Conservation (phyloP, 1,140 invertebrate genomes). For the Drosophila dunni region DNA sequence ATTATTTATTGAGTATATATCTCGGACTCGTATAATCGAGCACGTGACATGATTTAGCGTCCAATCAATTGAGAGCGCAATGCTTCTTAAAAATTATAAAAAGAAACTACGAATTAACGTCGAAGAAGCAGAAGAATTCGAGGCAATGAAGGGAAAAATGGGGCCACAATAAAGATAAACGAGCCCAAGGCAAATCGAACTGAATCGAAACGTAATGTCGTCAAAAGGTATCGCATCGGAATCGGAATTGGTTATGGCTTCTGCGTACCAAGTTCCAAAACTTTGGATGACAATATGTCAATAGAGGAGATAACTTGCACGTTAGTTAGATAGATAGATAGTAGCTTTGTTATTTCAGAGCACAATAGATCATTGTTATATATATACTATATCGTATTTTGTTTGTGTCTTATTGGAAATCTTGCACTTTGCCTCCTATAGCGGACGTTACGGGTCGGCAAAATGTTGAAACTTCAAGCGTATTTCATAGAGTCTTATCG, state of each 20-base stretch:
- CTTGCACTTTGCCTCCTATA: slow-evolving; percentile 9
- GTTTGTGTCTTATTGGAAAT: neutral
- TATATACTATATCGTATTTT: neutral
- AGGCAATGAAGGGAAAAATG: slow-evolving; percentile 21
- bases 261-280: neutral
- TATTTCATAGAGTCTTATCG: slow-evolving; percentile 59
- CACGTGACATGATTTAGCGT: slow-evolving; percentile 56
- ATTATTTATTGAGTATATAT: slow-evolving; percentile 40
- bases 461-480: slow-evolving; percentile 51
- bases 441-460: slow-evolving; percentile 23
- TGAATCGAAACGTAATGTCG: neutral
- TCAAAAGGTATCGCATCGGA: slow-evolving; percentile 1
- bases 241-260: slow-evolving; percentile 4
- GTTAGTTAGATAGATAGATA: slow-evolving; percentile 13
- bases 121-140: slow-evolving; percentile 16
- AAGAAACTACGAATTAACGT: neutral
- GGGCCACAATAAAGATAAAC: slow-evolving; percentile 67
- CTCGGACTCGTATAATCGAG: slow-evolving; percentile 48
- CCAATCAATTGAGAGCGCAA: slow-evolving; percentile 34
- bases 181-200: slow-evolving; percentile 26
- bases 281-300: slow-evolving; percentile 14
- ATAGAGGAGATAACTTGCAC: slow-evolving; percentile 24
- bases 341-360: slow-evolving; percentile 6
- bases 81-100: slow-evolving; percentile 30
- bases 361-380: slow-evolving; percentile 25